Evolutionary conservation across 2,888 invertebrate genomes (phyloP), one percentile per base, ranked within the genome.

Genomic region (Meghimatium bilineatum): DNA sequence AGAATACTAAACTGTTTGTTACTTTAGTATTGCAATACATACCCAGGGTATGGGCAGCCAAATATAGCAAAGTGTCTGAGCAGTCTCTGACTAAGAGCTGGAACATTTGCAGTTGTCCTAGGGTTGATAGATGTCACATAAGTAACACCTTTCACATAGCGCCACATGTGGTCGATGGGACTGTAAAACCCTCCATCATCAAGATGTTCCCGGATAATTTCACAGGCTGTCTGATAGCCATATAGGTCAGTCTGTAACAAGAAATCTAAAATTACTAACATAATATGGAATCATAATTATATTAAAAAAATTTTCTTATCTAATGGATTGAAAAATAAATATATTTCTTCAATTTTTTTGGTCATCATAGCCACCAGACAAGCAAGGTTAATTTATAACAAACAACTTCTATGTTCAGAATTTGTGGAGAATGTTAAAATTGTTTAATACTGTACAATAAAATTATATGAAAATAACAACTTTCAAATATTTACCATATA

Each of bases 181-280:
- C 91, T 90, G 88, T 93, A 93, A 86, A 93, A 92, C 2, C 93
- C 93, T 44, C 93, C 93, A 80, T 93, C 92, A 86, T 93, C 93
- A 75, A 93, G 89, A 86, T 93, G 93, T 86, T 93, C 92, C 71
- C 93, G 87, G 8, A 93, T 88, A 82, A 93, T 88, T 87, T 93
- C 93, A 52, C 91, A 88, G 12, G 93, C 92, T 14, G 93, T 92
- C 90, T 93, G 93, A 84, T 91, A 89, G 49, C 92, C 91, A 84
- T 87, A 90, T 56, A 87, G 66, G 87, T 93, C 93, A 78, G 91
- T 90, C 92, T 93, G 74, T 52, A 32, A 17, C 10, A 49, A 74
- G 14, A 72, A 72, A 44, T 23, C 26, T n/a, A 38, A 2, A 32
- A 67, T 17, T 67, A 32, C 32, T 44, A n/a, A 29, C 29, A 60